A percentile compares a stretch with the other conserved stretches of the same genome.
These are phyloP conservation scores for Mola mola DNA, from an alignment of 2,113 vertebrate genomes.

Conservation along the genomic window DNA sequence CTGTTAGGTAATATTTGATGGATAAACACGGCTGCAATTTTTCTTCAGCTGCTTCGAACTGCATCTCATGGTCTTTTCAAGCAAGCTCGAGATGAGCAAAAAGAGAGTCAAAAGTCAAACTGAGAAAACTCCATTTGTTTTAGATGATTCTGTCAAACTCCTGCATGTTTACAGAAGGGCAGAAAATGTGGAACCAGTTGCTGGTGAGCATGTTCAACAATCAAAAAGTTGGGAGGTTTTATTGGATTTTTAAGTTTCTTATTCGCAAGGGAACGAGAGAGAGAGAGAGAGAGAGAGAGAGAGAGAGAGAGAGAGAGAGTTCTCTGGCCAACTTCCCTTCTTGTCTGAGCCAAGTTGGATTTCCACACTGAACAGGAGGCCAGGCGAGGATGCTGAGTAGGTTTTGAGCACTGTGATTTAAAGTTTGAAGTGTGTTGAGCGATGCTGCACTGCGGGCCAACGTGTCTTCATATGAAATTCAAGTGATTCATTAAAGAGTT, in stretches of 20 bases:
- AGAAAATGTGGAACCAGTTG: slow-evolving; percentile 4
- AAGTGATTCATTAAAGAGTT: slow-evolving; percentile 16
- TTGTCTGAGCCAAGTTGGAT: slow-evolving; percentile 48
- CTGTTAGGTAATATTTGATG: not conserved
- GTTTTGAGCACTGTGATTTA: slow-evolving; percentile 33
- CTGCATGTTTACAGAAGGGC: not conserved
- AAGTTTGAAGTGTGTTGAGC: slow-evolving; percentile 32
- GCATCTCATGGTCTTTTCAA: not conserved
- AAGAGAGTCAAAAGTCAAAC: not conserved
- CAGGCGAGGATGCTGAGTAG: slow-evolving; percentile 19
- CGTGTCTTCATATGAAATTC: slow-evolving; percentile 31
- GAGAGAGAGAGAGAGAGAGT: slow-evolving; percentile 23
- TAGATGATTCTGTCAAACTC: not conserved
- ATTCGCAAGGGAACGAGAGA: slow-evolving; percentile 30
- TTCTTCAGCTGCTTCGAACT: not conserved
- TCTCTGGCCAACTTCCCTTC: slow-evolving; percentile 30
- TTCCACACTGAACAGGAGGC: slow-evolving; percentile 27
- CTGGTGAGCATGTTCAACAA: not conserved
- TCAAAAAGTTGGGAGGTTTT: slow-evolving; percentile 27
- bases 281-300: slow-evolving; percentile 23
- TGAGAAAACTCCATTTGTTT: not conserved
- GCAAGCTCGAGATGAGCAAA: not conserved
- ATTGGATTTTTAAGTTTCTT: slow-evolving; percentile 17
- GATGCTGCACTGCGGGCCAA: slow-evolving; percentile 5
- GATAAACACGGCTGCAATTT: not conserved